Evolutionary conservation across 2,888 invertebrate genomes (phyloP), one percentile per base, ranked within the genome.

Genomic region (Agriopis marginaria): DNA sequence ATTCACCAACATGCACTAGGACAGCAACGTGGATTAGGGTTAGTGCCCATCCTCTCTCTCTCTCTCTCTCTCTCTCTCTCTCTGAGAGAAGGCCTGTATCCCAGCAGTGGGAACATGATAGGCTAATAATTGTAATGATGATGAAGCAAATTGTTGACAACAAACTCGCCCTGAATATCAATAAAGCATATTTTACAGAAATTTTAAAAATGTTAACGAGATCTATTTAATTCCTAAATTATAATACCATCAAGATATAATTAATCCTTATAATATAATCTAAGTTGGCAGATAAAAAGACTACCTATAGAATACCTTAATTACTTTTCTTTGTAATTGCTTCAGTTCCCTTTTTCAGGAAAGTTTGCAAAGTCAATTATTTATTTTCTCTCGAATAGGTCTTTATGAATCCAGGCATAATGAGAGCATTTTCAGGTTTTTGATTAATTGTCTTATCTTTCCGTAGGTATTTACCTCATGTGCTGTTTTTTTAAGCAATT

Each of bases 281-380:
- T 61, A 61, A 68, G 60, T 55, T 51, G 32, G 54, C 40, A 53
- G 51, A 51, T 45, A 14, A 63, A 49, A 54, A 63, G 54, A 9
- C 14, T 50, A 56, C 61, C 51, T 56, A 45, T 65, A 65, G 65
- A 66, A 63, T 62, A 59, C 59, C 59, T 66, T 70, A 63, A 70
- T 70, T 66, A 63, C 70, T 63, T 63, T 66, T 58, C 66, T 70
- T 70, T 66, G 54, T 70, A 70, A 70, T 70, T 70, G 70, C 58
- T 54, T 66, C 62, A 66, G 53, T 66, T 66, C 50, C 23, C 63
- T 66, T 61, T 62, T 56, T 65, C n/a, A 12, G 44, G n/a, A 55
- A 66, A 66, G 53, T 70, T 66, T 66, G 55, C 14, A 9, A 65
- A 54, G 58, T 63, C 66, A 61, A 55, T 60, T 60, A 67, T 55